Evolutionary conservation across 2,888 invertebrate genomes (phyloP).

Genomic region (Ophioninae sp.): DNA sequence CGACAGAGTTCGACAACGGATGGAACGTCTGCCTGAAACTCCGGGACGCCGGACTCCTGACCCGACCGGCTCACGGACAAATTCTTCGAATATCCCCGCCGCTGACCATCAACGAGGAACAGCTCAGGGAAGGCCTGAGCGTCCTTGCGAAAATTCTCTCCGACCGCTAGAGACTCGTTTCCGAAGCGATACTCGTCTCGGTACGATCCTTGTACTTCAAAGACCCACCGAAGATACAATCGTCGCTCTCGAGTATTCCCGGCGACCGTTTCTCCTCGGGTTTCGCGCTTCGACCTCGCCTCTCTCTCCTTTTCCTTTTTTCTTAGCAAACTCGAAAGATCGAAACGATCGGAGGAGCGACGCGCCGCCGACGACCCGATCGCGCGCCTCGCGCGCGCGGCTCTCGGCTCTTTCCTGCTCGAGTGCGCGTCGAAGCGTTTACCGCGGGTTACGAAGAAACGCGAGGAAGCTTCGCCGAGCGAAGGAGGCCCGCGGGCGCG

Average conservation of each 20-base stretch:
- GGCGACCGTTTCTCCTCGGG: not conserved
- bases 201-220: not conserved
- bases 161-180: conserved; percentile 60
- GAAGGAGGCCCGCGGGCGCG: too few relatives aligned
- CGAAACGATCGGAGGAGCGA: too few relatives aligned
- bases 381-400: too few relatives aligned
- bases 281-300: not conserved
- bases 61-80: conserved; percentile 89
- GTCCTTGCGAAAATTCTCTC: conserved; percentile 82
- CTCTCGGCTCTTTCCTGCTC: too few relatives aligned
- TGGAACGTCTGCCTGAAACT: conserved; percentile 86
- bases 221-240: not conserved
- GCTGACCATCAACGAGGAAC: conserved; percentile 84
- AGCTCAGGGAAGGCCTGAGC: conserved; percentile 83
- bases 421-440: too few relatives aligned
- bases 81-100: conserved; percentile 89
- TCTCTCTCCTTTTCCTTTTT: not conserved
- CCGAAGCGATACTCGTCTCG: not conserved
- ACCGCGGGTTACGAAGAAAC: too few relatives aligned
- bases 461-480: too few relatives aligned
- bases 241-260: not conserved
- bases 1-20: conserved; percentile 84
- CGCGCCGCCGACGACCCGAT: too few relatives aligned
- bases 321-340: too few relatives aligned
- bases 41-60: conserved; percentile 86